Conservation (phyloP, 1,140 invertebrate genomes). For the Meloidogyne chitwoodi region DNA sequence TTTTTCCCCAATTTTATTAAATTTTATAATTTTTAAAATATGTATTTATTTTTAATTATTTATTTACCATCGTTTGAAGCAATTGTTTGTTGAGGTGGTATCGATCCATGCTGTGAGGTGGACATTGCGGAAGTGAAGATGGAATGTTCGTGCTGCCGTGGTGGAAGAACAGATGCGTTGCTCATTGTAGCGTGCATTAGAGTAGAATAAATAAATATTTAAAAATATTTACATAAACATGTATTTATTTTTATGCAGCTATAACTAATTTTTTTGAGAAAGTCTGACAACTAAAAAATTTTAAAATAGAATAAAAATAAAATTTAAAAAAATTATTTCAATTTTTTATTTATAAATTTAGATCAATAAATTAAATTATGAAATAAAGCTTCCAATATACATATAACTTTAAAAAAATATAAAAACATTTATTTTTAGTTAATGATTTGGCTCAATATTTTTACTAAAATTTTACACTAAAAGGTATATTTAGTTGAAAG, state of each 20-base stretch:
- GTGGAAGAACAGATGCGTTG: not conserved
- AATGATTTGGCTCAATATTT: not conserved
- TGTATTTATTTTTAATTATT: too few species aligned
- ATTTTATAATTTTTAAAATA: not conserved
- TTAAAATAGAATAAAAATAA: not conserved
- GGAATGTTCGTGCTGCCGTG: not conserved
- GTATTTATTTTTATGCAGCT: not conserved
- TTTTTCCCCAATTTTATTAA: too few species aligned
- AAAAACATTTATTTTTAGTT: not conserved
- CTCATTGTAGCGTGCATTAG: not conserved
- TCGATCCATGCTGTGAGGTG: conserved; percentile 1
- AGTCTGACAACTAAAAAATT: not conserved
- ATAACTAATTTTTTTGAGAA: not conserved
- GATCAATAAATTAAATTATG: too few species aligned
- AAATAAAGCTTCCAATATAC: too few species aligned
- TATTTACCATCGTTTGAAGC: not conserved
- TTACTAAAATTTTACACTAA: not conserved
- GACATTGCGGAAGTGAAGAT: not conserved
- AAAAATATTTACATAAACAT: not conserved
- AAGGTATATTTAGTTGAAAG: not conserved
- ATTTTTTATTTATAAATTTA: too few species aligned
- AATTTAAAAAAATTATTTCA: too few species aligned
- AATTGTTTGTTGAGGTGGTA: not conserved
- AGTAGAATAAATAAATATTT: not conserved
- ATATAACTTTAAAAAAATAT: not conserved